Conservation (phyloP, 2,888 invertebrate species). For the Lithophane socia region DNA sequence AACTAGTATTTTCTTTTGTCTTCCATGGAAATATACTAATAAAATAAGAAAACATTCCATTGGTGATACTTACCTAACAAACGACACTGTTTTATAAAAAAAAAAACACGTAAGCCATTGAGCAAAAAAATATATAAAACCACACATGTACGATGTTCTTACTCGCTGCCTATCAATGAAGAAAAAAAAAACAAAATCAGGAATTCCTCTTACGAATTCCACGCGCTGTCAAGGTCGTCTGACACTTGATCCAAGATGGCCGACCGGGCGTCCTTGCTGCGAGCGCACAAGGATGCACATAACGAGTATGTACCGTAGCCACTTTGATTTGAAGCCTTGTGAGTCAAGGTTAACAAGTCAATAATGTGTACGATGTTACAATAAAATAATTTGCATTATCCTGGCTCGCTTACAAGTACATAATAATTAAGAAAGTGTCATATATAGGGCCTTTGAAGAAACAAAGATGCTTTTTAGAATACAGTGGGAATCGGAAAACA, state of each 20-base stretch:
- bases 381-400: constrained; percentile 10
- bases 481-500: neutral
- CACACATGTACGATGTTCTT: neutral
- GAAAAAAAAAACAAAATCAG: constrained; percentile 42
- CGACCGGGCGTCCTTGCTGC: constrained; percentile 64
- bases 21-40: constrained; percentile 9
- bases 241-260: constrained; percentile 69
- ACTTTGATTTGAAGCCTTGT: constrained; percentile 53
- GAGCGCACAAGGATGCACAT: constrained; percentile 57
- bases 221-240: constrained; percentile 65
- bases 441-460: neutral
- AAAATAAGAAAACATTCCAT: constrained; percentile 3
- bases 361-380: neutral
- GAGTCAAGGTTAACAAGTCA: constrained; percentile 59
- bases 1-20: neutral
- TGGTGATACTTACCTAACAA: neutral
- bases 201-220: constrained; percentile 64
- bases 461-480: neutral
- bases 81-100: neutral
- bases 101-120: neutral
- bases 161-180: constrained; percentile 17
- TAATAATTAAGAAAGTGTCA: neutral
- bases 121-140: constrained; percentile 12
- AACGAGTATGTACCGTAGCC: constrained; percentile 29
- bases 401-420: neutral